Evolutionary conservation across 2,888 invertebrate genomes (phyloP), one percentile per base, ranked within the genome.

Genomic region (Slavum lentiscoides): DNA sequence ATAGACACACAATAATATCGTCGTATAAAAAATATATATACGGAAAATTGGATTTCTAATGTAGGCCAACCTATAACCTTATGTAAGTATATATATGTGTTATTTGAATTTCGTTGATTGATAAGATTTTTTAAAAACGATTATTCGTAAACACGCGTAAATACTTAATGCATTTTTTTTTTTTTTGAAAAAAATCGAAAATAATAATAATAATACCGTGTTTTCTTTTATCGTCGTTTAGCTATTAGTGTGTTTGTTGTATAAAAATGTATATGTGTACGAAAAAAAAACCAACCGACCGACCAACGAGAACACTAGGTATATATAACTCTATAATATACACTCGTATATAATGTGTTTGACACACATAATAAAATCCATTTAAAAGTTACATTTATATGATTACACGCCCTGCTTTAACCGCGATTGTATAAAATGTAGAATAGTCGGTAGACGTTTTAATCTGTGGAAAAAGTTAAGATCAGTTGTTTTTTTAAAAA

Each of bases 311-410:
- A 49, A 75, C 55, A 37, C 23, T 21, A 13, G 13, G 19, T 55
- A 55, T 55, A 55, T 55, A 19, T 55, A 55, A n/a, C n/a, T 19
- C 58, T 39, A 55, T 58, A 9, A 2, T 23, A 58, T 58, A 13
- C 2, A n/a, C 13, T 19, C 23, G 37, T 73, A 74, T 3, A 49
- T 13, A 0, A 75, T 4, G 74, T 69, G 58, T 67, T 43, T 66
- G 66, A 61, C 53, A 69, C 30, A 23, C 17, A 61, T 37, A 37
- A 53, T 21, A 37, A 49, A 61, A 61, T 69, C 53, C 53, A 77
- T 69, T 77, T 39, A 77, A 76, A 69, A 61, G 21, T 37, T 77
- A n/a, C 30, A 77, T 69, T 69, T n/a, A n/a, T n/a, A n/a, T n/a
- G n/a, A n/a, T n/a, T n/a, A n/a, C n/a, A n/a, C n/a, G n/a, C n/a